These are phyloP conservation scores for Scelioninae gen. 2 DNA, from an alignment of 2,888 invertebrate species.

Conservation along the genomic window DNA sequence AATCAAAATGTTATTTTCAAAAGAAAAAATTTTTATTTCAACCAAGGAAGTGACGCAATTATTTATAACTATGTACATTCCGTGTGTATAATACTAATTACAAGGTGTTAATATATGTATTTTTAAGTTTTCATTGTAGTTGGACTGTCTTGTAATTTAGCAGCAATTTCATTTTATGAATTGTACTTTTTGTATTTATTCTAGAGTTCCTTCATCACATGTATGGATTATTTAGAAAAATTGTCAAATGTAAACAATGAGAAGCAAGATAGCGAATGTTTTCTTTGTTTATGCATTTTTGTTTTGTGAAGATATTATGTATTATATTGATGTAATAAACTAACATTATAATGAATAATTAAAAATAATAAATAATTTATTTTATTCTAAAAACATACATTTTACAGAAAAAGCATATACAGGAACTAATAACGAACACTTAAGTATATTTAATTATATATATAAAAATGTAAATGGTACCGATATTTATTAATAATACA, in stretches of 20 bases:
- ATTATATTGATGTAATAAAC: not conserved
- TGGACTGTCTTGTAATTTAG: constrained; percentile 23
- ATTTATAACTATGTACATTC: constrained; percentile 36
- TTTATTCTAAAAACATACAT: constrained; percentile 7
- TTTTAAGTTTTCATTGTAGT: constrained; percentile 32
- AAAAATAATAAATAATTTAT: not conserved
- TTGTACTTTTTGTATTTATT: constrained; percentile 21
- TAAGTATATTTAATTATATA: not conserved
- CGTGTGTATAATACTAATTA: constrained; percentile 29
- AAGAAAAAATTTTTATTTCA: constrained; percentile 7
- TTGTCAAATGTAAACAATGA: constrained; percentile 1
- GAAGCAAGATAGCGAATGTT: not conserved
- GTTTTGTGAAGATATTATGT: not conserved
- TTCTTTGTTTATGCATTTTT: constrained; percentile 1
- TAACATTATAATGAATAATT: not conserved
- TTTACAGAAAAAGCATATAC: constrained; percentile 1
- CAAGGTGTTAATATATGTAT: constrained; percentile 46
- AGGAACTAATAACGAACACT: constrained; percentile 22
- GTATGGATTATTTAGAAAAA: constrained; percentile 17
- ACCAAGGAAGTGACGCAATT: constrained; percentile 14
- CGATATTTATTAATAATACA: constrained; percentile 47
- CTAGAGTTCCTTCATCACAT: constrained; percentile 22
- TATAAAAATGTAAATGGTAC: constrained; percentile 26
- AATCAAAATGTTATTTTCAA: too few species aligned
- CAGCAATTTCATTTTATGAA: too few species aligned